A percentile compares a stretch with the other conserved stretches of the same genome.
Evolutionary conservation across 2,888 invertebrate species (phyloP).

Genomic region (Volucella inanis): DNA sequence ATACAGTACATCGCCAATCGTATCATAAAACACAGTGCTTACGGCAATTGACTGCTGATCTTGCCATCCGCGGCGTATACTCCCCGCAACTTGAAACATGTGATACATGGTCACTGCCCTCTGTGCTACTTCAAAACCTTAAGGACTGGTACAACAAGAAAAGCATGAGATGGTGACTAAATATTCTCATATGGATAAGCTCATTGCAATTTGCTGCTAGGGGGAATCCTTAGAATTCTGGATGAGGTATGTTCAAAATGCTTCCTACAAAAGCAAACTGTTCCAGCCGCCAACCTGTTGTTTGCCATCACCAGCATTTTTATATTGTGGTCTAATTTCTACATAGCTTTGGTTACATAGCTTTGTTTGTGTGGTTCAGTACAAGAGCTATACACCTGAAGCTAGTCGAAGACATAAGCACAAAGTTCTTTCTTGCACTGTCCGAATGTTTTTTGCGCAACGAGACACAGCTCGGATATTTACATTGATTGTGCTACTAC

Average conservation of each 20-base stretch:
- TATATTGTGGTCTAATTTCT: constrained; percentile 25
- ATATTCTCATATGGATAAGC: too few relatives aligned
- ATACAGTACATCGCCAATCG: too few relatives aligned
- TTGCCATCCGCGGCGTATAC: background rate
- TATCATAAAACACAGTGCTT: background rate
- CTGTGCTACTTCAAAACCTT: too few relatives aligned
- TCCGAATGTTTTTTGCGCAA: constrained; percentile 24
- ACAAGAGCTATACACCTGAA: constrained; percentile 61
- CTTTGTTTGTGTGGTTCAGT: constrained; percentile 60
- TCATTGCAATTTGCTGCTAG: too few relatives aligned
- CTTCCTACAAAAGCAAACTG: too few relatives aligned
- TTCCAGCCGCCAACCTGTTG: too few relatives aligned
- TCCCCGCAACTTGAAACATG: background rate
- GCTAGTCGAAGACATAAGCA: constrained; percentile 52
- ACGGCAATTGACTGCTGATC: background rate
- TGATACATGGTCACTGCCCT: too few relatives aligned
- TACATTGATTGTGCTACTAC: constrained; percentile 33
- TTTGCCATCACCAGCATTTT: background rate
- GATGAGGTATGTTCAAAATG: too few relatives aligned
- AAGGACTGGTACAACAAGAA: too few relatives aligned
- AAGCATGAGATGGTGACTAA: too few relatives aligned
- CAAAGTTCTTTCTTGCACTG: constrained; percentile 42
- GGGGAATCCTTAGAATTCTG: too few relatives aligned
- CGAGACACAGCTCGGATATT: constrained; percentile 19
- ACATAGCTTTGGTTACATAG: constrained; percentile 52